Conservation (phyloP, 2,113 vertebrate species). For the Myanophis thanlyinensis region DNA sequence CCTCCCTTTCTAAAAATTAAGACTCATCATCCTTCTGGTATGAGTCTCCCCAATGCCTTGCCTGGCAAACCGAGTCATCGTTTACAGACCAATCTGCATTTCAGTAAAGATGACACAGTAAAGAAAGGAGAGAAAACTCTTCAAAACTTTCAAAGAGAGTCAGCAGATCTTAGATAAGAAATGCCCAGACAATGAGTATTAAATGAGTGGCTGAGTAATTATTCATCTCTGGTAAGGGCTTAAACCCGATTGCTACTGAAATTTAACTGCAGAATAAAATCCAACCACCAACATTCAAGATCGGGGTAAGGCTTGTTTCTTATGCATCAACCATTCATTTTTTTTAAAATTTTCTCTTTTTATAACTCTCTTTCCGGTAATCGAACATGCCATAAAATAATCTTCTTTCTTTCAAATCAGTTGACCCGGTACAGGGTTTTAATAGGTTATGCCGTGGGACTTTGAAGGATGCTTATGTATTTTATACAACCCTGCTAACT, state of each 20-base stretch:
- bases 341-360: not conserved
- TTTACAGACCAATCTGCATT: not conserved
- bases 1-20: not conserved
- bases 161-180: constrained; percentile 23
- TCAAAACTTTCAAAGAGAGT: constrained; percentile 32
- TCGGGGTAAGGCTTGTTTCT: not conserved
- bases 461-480: not conserved
- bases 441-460: not conserved
- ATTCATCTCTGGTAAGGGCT: not conserved
- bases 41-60: not conserved
- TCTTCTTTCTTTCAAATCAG: not conserved
- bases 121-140: no score
- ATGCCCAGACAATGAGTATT: constrained; percentile 21
- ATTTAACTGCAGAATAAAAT: not conserved
- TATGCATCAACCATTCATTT: not conserved
- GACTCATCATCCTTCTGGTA: not conserved
- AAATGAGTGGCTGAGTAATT: constrained; percentile 34
- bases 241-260: not conserved
- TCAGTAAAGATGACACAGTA: constrained; percentile 3
- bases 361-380: not conserved
- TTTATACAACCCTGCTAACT: not conserved
- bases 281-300: rapidly evolving
- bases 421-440: not conserved
- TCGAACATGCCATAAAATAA: not conserved
- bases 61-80: not conserved